Conservation (phyloP, 2,888 invertebrate species). For the Philhelius pedissequus region DNA sequence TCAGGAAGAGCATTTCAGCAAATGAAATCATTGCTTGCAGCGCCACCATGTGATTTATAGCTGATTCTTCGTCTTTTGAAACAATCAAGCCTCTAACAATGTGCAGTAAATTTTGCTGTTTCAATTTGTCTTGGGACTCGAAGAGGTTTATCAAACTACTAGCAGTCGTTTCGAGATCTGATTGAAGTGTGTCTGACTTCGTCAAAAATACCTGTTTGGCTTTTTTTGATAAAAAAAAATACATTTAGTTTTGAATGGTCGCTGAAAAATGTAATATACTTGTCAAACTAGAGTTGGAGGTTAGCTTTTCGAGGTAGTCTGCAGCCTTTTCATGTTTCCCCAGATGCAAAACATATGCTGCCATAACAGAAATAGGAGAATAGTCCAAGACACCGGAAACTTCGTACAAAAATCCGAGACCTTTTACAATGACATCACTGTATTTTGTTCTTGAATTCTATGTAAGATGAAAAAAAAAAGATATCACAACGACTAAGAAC, state of each 20-base stretch:
- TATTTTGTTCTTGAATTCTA: constrained; percentile 37
- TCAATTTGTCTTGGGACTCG: constrained; percentile 71
- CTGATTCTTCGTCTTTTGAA: constrained; percentile 73
- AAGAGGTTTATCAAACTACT: constrained; percentile 75
- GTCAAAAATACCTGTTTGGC: neutral
- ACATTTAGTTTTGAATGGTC: no score
- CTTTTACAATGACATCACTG: constrained; percentile 85
- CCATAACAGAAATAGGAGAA: neutral
- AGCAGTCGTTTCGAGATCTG: constrained; percentile 73
- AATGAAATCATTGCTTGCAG: constrained; percentile 83
- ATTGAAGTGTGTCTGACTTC: neutral
- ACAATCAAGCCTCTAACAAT: constrained; percentile 86
- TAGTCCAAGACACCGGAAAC: neutral
- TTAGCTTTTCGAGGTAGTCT: neutral
- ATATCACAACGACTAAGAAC: no score
- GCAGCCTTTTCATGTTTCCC: constrained; percentile 30
- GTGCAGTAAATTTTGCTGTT: constrained; percentile 74
- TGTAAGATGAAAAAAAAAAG: neutral
- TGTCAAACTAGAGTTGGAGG: neutral
- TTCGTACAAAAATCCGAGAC: neutral
- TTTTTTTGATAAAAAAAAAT: neutral
- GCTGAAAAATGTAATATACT: neutral
- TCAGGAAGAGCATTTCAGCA: constrained; percentile 81
- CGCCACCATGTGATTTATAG: constrained; percentile 80
- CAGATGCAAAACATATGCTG: constrained; percentile 19